Conservation (phyloP, 2,113 vertebrate species). For the Hystrix cristata region DNA sequence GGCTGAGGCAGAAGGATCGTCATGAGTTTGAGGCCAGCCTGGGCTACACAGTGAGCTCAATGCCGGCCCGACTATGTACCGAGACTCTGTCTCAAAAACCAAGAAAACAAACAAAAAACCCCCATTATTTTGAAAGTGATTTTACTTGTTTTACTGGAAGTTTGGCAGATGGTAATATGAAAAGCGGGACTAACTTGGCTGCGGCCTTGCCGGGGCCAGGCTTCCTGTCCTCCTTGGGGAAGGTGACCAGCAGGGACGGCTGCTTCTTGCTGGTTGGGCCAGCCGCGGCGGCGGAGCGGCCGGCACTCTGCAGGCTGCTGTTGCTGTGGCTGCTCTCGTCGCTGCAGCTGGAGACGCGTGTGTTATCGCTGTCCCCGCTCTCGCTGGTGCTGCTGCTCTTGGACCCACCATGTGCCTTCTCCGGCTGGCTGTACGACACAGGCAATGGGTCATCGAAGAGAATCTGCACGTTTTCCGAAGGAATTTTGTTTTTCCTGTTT, state of each 20-base stretch:
- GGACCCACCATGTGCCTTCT: constrained; percentile 97
- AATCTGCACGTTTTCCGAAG: constrained; percentile 95
- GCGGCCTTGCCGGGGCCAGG: constrained; percentile 93
- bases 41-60: no score
- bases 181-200: constrained; percentile 89
- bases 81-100: no score
- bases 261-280: constrained; percentile 91
- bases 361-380: constrained; percentile 98
- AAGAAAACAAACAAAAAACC: not conserved
- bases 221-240: constrained; percentile 93
- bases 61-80: no score
- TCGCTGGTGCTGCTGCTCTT: constrained; percentile 97
- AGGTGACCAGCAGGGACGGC: constrained; percentile 91
- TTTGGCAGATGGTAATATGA: constrained; percentile 38
- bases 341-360: constrained; percentile 98
- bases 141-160: not conserved
- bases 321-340: constrained; percentile 99
- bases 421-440: constrained; percentile 96
- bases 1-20: no score
- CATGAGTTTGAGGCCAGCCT: no score
- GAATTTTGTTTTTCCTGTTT: constrained; percentile 99
- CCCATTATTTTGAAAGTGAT: not conserved
- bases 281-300: constrained; percentile 83
- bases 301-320: constrained; percentile 95
- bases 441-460: constrained; percentile 98